Percentiles rank a stretch among this genome's conserved stretches.
phyloP scores from a whole-genome alignment of 2,113 vertebrate species.

The Elgaria multicarinata region DNA sequence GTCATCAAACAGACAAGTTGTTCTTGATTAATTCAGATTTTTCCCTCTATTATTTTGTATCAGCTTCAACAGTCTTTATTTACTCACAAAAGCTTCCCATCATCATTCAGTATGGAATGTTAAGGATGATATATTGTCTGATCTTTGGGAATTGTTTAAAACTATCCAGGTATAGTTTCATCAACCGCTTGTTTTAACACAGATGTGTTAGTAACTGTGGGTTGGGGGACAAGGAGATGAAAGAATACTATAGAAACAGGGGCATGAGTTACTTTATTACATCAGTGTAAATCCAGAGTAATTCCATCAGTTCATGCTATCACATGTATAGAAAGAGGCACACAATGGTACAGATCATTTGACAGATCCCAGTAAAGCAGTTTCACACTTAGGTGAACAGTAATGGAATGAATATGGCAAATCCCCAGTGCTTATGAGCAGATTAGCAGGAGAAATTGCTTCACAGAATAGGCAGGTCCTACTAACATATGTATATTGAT shows the following conservation, averaged over 20 bases:
- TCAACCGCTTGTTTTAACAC: not conserved
- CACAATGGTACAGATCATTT: not conserved
- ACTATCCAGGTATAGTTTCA: not conserved
- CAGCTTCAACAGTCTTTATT: not conserved
- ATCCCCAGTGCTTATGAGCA: not conserved
- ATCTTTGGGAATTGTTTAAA: not conserved
- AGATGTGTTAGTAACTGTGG: not conserved
- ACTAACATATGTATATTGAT: not conserved
- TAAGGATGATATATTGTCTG: not conserved
- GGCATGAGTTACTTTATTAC: not conserved
- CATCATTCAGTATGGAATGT: not conserved
- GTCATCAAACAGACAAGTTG: not conserved
- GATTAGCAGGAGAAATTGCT: not conserved
- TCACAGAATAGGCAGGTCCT: constrained; percentile 1
- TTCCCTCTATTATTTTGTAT: not conserved
- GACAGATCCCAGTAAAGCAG: constrained; percentile 8
- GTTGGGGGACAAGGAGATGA: not conserved
- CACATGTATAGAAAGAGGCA: not conserved
- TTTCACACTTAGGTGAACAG: constrained; percentile 4
- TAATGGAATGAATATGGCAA: not conserved
- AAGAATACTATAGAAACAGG: not conserved
- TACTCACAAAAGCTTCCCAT: not conserved
- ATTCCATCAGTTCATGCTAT: not conserved
- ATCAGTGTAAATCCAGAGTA: not conserved
- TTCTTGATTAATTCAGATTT: not conserved